A percentile compares a stretch with the other conserved stretches of the same genome.
Conservation (phyloP, 30 jellyfish, hydroid and myxozoan genomes). For the Aurelia sp. region DNA sequence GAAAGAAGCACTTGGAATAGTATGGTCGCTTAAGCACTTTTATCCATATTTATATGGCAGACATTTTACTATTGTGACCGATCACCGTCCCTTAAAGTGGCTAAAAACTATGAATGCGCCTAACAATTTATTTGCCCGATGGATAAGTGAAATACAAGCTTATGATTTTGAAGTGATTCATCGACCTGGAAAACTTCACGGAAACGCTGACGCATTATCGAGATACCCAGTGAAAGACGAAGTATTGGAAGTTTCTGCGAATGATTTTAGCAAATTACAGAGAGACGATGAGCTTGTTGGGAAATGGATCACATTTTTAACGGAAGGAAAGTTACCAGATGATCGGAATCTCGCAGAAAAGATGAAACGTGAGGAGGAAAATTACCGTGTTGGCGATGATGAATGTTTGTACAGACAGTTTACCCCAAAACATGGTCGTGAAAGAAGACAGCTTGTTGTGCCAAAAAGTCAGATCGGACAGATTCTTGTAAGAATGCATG, state of each 20-base stretch:
- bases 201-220: conserved; percentile 64
- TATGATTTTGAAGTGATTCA: conserved; percentile 50
- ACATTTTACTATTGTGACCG: conserved; percentile 55
- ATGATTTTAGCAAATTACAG: background rate
- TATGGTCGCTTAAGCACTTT: conserved; percentile 63
- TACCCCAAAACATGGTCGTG: conserved; percentile 31
- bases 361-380: conserved; percentile 37
- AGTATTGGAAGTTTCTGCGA: conserved; percentile 5
- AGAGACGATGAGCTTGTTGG: background rate
- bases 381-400: conserved; percentile 36
- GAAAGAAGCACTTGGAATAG: conserved; percentile 64
- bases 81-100: conserved; percentile 66
- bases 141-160: conserved; percentile 68
- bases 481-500: conserved; percentile 43
- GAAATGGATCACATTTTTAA: conserved; percentile 10
- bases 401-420: conserved; percentile 42
- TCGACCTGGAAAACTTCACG: conserved; percentile 71
- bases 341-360: conserved; percentile 24
- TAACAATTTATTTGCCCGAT: conserved; percentile 68
- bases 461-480: conserved; percentile 54
- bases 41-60: conserved; percentile 61
- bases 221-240: conserved; percentile 55
- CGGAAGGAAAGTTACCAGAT: conserved; percentile 21
- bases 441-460: conserved; percentile 48
- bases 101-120: conserved; percentile 61